phyloP scores from a whole-genome alignment of 2,888 invertebrate species.

The Diloba caeruleocephala region DNA sequence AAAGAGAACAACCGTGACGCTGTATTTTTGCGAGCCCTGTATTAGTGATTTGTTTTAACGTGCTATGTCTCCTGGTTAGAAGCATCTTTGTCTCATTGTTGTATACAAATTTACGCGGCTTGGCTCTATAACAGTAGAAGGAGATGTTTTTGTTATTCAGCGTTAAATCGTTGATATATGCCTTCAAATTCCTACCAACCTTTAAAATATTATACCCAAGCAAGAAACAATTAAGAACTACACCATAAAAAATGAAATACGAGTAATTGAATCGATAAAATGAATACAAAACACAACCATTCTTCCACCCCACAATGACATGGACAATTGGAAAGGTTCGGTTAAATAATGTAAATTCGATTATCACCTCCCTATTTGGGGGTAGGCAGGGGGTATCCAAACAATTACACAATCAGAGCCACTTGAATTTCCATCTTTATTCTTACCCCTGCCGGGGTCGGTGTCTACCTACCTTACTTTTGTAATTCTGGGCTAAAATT shows the following conservation, averaged over 20 bases:
- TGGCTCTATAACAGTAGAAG: no score
- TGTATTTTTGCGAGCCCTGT: no score
- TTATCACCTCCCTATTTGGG: not conserved
- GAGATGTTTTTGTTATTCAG: no score
- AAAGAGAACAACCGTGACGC: no score
- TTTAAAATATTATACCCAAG: no score
- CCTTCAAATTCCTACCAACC: no score
- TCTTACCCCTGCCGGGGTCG: not conserved
- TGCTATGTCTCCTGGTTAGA: no score
- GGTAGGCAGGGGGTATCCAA: not conserved
- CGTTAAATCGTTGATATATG: no score
- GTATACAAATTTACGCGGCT: no score
- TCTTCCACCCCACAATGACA: not conserved
- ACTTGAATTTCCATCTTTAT: conserved; percentile 13
- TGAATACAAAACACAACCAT: conserved; percentile 1
- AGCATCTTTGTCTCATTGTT: no score
- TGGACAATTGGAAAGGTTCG: not conserved
- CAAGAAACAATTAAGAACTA: not conserved
- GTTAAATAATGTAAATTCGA: conserved; percentile 14
- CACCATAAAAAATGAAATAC: not conserved
- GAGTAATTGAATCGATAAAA: conserved; percentile 4
- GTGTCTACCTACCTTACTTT: conserved; percentile 5
- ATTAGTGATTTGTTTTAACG: no score
- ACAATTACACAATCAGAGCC: conserved; percentile 22
- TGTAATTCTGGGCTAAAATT: conserved; percentile 2